phyloP scores from a whole-genome alignment of 2,113 vertebrate genomes.

The Sylvilagus bachmani region DNA sequence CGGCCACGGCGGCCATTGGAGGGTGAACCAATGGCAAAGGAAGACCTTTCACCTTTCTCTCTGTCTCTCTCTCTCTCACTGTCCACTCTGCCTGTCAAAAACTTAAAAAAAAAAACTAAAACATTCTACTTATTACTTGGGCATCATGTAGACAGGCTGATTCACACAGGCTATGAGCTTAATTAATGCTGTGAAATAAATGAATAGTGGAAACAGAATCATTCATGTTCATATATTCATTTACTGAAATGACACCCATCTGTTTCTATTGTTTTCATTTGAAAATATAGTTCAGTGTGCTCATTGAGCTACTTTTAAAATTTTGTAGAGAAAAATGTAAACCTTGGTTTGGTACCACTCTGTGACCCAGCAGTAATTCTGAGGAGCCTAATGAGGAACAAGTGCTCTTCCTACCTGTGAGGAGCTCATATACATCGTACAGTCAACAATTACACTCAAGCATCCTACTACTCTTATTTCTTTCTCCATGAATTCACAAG shows the following conservation, averaged over 20 bases:
- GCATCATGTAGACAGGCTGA: not conserved
- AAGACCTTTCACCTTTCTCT: no score
- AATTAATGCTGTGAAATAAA: slow-evolving; percentile 29
- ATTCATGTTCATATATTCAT: slow-evolving; percentile 1
- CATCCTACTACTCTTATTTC: not conserved
- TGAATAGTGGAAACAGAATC: slow-evolving; percentile 5
- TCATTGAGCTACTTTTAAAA: not conserved
- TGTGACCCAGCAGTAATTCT: not conserved
- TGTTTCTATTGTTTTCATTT: slow-evolving; percentile 14
- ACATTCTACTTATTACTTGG: not conserved
- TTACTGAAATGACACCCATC: not conserved
- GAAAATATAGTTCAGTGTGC: not conserved
- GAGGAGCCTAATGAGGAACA: not conserved
- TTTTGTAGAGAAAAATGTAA: slow-evolving; percentile 1
- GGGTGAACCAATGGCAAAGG: no score
- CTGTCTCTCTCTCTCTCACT: no score
- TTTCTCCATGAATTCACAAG: not conserved
- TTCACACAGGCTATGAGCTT: not conserved
- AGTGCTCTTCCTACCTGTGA: not conserved
- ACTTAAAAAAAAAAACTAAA: no score
- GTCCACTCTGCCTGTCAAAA: no score
- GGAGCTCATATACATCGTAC: not conserved
- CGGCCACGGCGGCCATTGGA: no score
- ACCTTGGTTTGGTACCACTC: not conserved
- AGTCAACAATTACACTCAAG: not conserved